Conservation (phyloP, 2,888 invertebrate species). For the Ophion slaviceki region DNA sequence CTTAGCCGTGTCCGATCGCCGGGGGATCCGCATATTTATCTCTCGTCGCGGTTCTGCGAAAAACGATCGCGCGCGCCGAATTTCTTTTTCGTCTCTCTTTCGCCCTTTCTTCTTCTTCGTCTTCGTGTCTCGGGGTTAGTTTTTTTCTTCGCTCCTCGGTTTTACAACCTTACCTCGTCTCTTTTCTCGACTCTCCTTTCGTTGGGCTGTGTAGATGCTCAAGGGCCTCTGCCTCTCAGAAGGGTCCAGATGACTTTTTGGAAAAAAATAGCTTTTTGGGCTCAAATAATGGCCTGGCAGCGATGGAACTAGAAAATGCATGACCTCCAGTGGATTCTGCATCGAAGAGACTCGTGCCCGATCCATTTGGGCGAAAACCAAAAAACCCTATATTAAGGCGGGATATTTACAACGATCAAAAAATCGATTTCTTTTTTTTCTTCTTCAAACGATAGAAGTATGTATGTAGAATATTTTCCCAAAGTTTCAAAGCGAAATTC, state of each 20-base stretch:
- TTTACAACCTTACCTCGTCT: not conserved
- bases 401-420: too few relatives aligned
- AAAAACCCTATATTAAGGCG: not conserved
- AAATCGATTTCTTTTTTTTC: too few relatives aligned
- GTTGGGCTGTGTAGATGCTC: constrained; percentile 46
- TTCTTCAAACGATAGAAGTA: too few relatives aligned
- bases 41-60: constrained; percentile 70
- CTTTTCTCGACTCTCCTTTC: constrained; percentile 39
- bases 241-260: constrained; percentile 45
- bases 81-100: constrained; percentile 60
- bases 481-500: too few relatives aligned
- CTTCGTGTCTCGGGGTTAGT: constrained; percentile 14
- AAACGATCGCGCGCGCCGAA: constrained; percentile 70
- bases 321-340: not conserved
- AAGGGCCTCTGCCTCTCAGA: constrained; percentile 31
- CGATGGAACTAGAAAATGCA: not conserved
- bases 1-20: constrained; percentile 67
- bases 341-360: not conserved
- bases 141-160: constrained; percentile 41
- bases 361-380: not conserved
- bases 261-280: not conserved
- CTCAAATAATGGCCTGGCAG: not conserved
- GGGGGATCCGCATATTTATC: constrained; percentile 70
- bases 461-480: too few relatives aligned
- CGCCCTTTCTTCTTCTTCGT: constrained; percentile 13